Conservation (phyloP, 2,113 vertebrate species). For the Kryptolebias marmoratus region DNA sequence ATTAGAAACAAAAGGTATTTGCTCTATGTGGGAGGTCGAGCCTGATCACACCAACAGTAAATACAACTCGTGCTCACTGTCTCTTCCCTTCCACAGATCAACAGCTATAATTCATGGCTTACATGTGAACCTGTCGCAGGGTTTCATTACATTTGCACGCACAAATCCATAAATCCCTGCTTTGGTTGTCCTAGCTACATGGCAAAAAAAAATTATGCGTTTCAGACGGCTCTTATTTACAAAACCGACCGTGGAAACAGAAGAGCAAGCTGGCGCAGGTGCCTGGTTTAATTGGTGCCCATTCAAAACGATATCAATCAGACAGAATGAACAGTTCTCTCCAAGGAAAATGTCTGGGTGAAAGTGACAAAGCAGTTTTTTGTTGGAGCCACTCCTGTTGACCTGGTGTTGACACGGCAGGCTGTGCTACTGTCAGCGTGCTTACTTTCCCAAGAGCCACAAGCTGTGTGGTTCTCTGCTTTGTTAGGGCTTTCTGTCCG, state of each 20-base stretch:
- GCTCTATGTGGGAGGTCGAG: slow-evolving; percentile 65
- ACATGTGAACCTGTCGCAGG: slow-evolving; percentile 39
- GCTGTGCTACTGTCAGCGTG: slow-evolving; percentile 44
- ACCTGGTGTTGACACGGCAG: slow-evolving; percentile 62
- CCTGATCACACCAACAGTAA: slow-evolving; percentile 58
- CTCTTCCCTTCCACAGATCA: slow-evolving; percentile 45
- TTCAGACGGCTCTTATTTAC: slow-evolving; percentile 49
- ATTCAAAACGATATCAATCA: slow-evolving; percentile 54
- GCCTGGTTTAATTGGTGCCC: slow-evolving; percentile 29
- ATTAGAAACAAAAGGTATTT: slow-evolving; percentile 61
- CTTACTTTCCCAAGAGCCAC: slow-evolving; percentile 59
- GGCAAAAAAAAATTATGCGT: slow-evolving; percentile 35
- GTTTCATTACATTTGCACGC: slow-evolving; percentile 6
- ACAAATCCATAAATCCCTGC: slow-evolving; percentile 39
- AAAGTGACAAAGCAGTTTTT: slow-evolving; percentile 58
- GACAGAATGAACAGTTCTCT: slow-evolving; percentile 1
- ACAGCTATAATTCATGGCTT: slow-evolving; percentile 60
- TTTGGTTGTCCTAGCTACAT: slow-evolving; percentile 24
- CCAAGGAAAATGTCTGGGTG: slow-evolving; percentile 36
- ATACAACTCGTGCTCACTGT: slow-evolving; percentile 28
- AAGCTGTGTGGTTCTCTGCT: slow-evolving; percentile 50
- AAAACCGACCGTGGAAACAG: slow-evolving; percentile 46
- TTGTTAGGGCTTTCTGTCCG: slow-evolving; percentile 68
- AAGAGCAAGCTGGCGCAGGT: slow-evolving; percentile 54
- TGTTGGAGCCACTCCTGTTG: slow-evolving; percentile 50